Evolutionary conservation across 2,797 vertebrate species (phyloP), one percentile per base, ranked within the genome.

Genomic region (Ceryle rudis): DNA sequence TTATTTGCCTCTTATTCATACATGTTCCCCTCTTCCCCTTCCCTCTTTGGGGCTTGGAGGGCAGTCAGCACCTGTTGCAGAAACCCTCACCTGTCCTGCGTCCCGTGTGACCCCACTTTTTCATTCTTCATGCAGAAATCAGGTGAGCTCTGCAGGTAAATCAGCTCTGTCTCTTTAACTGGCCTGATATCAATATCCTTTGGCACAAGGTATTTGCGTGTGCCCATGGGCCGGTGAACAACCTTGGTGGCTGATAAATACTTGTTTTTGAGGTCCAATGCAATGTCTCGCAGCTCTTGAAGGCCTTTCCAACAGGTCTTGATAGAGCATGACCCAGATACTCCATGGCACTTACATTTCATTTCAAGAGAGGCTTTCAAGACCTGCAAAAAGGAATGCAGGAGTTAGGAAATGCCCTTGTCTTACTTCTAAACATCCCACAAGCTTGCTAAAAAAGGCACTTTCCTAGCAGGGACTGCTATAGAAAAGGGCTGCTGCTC

Each of bases 311-410:
- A 99, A 98, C 99, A 99, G 81, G 99, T 99, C 96, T 99, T 98
- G 96, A 99, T 99, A 54, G 99, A 99, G 97, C 99, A 99, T 94
- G 99, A 99, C 79, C 99, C 99, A 5, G 99, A 99, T 13, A 99
- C 99, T 6, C 99, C 99, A 2, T 99, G 99, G 95, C 99, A 99
- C 86, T 99, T 99, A 97, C 99, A 99, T 97, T 99, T 99, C 98
- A 99, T 98, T 96, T 99, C 99, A 96, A 99, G 94, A 19, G 99
- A 99, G 11, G 99, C 99, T 81, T 98, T 98, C 93, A 99, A 97
- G 70, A 97, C 99, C 99, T 99, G 97, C 33, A 61, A 91, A 90
- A 91, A 79, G 97, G 90, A 84, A 93, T 75, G 37, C 58, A 69
- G 67, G 86, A 51, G 83, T 88, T 77, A 95, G 81, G 86, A 94